phyloP scores from a whole-genome alignment of 2,113 vertebrate genomes.

The Pseudorasbora parva region DNA sequence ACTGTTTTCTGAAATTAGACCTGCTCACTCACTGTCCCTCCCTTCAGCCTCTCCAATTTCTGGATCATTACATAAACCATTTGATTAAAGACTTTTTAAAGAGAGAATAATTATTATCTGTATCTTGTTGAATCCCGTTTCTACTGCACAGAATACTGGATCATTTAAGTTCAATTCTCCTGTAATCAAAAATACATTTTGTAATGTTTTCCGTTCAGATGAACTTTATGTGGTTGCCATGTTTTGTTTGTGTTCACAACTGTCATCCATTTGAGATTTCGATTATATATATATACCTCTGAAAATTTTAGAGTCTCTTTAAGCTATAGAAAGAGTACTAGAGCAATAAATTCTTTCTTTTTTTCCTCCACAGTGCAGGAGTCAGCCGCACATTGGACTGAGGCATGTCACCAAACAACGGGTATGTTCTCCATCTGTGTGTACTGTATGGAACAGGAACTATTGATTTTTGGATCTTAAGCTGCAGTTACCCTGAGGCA shows the following conservation, averaged over 20 bases:
- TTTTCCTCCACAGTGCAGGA: constrained; percentile 54
- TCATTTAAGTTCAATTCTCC: no score
- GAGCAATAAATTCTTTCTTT: constrained; percentile 11
- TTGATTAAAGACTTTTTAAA: no score
- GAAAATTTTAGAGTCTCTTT: neutral
- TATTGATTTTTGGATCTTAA: constrained; percentile 26
- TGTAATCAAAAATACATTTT: neutral
- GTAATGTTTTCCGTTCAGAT: neutral
- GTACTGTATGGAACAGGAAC: neutral
- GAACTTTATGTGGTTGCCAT: neutral
- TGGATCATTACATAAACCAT: no score
- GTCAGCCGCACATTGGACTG: constrained; percentile 60
- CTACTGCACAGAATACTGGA: no score
- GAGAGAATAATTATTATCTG: no score
- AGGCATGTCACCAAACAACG: constrained; percentile 64
- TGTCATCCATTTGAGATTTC: neutral
- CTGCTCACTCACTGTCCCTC: no score
- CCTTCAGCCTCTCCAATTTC: no score
- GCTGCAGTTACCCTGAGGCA: constrained; percentile 18
- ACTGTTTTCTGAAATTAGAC: no score
- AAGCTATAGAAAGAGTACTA: neutral
- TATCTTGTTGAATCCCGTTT: no score
- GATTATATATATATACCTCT: neutral
- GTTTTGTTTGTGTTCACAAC: constrained; percentile 4
- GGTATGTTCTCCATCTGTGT: constrained; percentile 55